Conservation (phyloP, 2,888 invertebrate species). For the Pedicia rivosa region DNA sequence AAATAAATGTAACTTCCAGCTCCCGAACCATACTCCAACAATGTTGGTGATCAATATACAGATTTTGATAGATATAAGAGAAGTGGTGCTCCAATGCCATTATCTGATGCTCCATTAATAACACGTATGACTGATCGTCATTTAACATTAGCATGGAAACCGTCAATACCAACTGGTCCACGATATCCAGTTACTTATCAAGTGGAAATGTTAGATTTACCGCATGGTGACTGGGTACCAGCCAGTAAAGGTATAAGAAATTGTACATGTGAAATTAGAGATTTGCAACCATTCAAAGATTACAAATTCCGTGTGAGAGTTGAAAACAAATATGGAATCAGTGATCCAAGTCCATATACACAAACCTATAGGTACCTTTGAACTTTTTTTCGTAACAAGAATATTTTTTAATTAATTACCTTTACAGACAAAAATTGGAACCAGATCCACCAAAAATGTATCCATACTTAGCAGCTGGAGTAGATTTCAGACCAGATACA, state of each 20-base stretch:
- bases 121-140: constrained; percentile 81
- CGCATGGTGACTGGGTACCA: constrained; percentile 86
- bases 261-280: constrained; percentile 77
- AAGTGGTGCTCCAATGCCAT: constrained; percentile 70
- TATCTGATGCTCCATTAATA: constrained; percentile 82
- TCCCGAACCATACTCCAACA: constrained; percentile 35
- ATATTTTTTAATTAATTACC: not conserved
- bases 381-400: constrained; percentile 11
- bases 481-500: constrained; percentile 69
- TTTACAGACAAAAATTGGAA: constrained; percentile 53
- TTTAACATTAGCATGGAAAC: constrained; percentile 84
- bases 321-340: constrained; percentile 91
- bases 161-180: constrained; percentile 76
- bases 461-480: constrained; percentile 64
- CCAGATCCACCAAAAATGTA: constrained; percentile 65
- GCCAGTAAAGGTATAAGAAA: constrained; percentile 72
- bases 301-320: constrained; percentile 92
- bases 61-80: constrained; percentile 72
- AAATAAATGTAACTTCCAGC: no score
- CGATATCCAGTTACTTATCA: constrained; percentile 85
- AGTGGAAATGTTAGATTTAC: constrained; percentile 82
- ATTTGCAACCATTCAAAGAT: constrained; percentile 82
- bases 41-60: constrained; percentile 53
- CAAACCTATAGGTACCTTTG: constrained; percentile 61
- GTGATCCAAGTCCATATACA: constrained; percentile 88